Base-by-base conservation (phyloP, 2,888 invertebrate species). In the Operophtera brumata region DNA sequence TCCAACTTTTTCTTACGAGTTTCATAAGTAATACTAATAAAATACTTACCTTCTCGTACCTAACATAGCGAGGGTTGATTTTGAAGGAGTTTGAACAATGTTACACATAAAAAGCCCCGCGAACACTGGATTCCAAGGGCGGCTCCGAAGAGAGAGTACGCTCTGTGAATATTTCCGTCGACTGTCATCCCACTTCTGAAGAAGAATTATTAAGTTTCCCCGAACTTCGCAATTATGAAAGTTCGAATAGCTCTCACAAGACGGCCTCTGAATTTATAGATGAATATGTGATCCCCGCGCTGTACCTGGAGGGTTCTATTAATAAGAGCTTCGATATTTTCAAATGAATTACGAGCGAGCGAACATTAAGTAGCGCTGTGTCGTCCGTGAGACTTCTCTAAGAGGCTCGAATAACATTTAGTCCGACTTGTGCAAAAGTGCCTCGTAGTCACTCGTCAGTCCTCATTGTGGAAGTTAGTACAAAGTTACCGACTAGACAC, bases 221-320 rank as follows among this genome's bases (percentile, higher is more conserved):
- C 84, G 80, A 89, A 90, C 89, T 90, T 88, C 80, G 87, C 88
- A 90, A 90, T 90, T 90, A 90, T 89, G 89, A 87, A 88, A 89
- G 87, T 90, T 90, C 86, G 85, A 88, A 90, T 88, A 87, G 87
- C 89, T 88, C 87, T 84, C 76, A 75, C 78, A 86, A 86, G 88
- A 88, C 89, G 87, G 82, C 78, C 78, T 77, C 87, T 83, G 89
- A 89, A 90, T 90, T 89, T 88, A 88, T 90, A 90, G 86, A 86
- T 84, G 86, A 86, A 84, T 88, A 73, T 88, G 80, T 86, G 85
- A 78, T 81, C 77, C 73, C 77, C 72, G 35, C 59, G 43, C 62
- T 49, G 58, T 60, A 75, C 81, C 82, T 79, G 82, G 75, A 75
- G 78, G 54, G 59, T 55, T 51, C 54, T 59, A 62, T 57, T 59